phyloP scores from a whole-genome alignment of 2,797 vertebrate genomes.

The Acanthopagrus latus region DNA sequence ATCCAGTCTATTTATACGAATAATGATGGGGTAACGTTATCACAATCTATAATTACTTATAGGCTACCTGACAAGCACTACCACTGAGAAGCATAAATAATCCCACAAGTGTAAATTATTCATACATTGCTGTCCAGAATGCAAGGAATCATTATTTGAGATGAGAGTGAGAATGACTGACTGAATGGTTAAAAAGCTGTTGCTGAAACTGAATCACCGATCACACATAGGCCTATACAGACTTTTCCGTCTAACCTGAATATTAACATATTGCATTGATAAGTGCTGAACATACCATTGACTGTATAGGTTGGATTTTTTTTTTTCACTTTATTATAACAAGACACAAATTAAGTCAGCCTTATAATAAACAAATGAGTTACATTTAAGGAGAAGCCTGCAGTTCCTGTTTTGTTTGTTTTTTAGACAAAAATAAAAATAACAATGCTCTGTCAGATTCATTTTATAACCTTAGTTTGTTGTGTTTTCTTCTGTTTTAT shows the following conservation, averaged over 20 bases:
- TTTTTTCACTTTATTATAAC: background rate
- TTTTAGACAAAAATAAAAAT: background rate
- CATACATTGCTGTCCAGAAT: background rate
- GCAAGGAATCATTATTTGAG: background rate
- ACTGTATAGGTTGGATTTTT: background rate
- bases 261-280: too few species aligned
- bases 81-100: constrained; percentile 1
- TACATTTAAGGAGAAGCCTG: background rate
- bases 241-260: too few species aligned
- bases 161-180: background rate
- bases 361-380: background rate
- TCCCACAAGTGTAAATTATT: background rate
- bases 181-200: background rate
- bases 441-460: too few species aligned
- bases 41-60: background rate
- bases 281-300: too few species aligned
- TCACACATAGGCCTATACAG: too few species aligned
- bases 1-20: background rate
- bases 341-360: background rate
- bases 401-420: background rate
- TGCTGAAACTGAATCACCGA: too few species aligned
- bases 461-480: too few species aligned
- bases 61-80: background rate
- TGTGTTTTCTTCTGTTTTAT: too few species aligned
- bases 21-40: background rate